phyloP scores from a whole-genome alignment of 2,888 invertebrate species.

The Brenthis ino region DNA sequence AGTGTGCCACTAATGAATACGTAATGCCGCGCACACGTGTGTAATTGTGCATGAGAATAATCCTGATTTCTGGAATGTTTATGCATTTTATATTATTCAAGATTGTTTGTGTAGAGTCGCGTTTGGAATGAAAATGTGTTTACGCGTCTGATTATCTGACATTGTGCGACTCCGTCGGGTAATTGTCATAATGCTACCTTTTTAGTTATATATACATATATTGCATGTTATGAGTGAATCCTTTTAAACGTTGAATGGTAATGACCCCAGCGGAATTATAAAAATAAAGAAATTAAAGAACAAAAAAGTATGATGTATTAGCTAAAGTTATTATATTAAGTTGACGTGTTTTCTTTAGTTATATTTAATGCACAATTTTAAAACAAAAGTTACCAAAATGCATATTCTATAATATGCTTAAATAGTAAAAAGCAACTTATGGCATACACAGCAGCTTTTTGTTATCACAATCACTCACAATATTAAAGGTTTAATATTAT shows the following conservation, averaged over 20 bases:
- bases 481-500: no score
- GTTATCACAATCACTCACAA: no score
- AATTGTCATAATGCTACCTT: slow-evolving; percentile 24
- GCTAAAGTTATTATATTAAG: slow-evolving; percentile 3
- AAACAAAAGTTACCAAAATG: no score
- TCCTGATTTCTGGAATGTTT: slow-evolving; percentile 67
- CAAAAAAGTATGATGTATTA: not conserved
- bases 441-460: no score
- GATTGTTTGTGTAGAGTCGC: slow-evolving; percentile 59
- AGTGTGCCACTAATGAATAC: slow-evolving; percentile 53
- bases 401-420: no score
- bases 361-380: no score
- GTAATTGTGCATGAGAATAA: slow-evolving; percentile 43
- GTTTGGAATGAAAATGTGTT: slow-evolving; percentile 58
- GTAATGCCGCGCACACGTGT: slow-evolving; percentile 45
- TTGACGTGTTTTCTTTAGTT: no score
- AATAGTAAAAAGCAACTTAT: no score
- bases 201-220: slow-evolving; percentile 14
- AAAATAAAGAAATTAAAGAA: slow-evolving; percentile 17
- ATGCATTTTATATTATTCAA: slow-evolving; percentile 60
- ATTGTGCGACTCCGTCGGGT: slow-evolving; percentile 38
- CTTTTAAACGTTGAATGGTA: slow-evolving; percentile 24
- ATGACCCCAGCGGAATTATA: slow-evolving; percentile 22
- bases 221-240: slow-evolving; percentile 10
- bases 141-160: slow-evolving; percentile 43